phyloP scores from a whole-genome alignment of 2,888 invertebrate genomes.

The Seira sanloemensis region DNA sequence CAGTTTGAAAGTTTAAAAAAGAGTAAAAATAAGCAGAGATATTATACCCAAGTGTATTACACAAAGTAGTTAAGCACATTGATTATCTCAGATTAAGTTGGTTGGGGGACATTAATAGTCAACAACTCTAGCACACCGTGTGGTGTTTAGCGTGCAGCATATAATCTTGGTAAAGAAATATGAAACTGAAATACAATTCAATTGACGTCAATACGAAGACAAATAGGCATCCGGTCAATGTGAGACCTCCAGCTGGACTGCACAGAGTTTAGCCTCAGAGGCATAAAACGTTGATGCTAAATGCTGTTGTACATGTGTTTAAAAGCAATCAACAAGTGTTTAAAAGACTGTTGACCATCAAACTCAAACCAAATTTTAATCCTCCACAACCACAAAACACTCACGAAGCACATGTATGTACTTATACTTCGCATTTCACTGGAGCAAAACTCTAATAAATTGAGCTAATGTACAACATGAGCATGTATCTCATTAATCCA shows the following conservation, averaged over 20 bases:
- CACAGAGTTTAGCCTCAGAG: no score
- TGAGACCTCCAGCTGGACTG: slow-evolving; percentile 43
- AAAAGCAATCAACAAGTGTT: no score
- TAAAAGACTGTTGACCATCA: neutral
- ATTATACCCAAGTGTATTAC: neutral
- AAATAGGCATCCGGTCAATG: slow-evolving; percentile 70
- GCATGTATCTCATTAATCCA: no score
- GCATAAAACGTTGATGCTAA: no score
- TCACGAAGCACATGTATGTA: neutral
- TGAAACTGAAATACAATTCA: slow-evolving; percentile 33
- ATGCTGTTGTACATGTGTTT: no score
- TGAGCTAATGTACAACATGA: no score
- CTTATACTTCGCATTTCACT: no score
- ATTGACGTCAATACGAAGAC: slow-evolving; percentile 69
- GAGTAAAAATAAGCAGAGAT: no score
- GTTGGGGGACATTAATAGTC: no score
- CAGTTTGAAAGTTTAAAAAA: no score
- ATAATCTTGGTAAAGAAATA: slow-evolving; percentile 18
- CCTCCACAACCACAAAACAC: neutral
- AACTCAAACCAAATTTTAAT: neutral
- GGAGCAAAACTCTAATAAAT: no score
- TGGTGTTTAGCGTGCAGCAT: neutral
- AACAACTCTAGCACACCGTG: neutral
- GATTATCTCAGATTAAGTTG: neutral
- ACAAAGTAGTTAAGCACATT: slow-evolving; percentile 6